Base-by-base conservation (phyloP, 2,113 vertebrate genomes). In the Varanus komodoensis region DNA sequence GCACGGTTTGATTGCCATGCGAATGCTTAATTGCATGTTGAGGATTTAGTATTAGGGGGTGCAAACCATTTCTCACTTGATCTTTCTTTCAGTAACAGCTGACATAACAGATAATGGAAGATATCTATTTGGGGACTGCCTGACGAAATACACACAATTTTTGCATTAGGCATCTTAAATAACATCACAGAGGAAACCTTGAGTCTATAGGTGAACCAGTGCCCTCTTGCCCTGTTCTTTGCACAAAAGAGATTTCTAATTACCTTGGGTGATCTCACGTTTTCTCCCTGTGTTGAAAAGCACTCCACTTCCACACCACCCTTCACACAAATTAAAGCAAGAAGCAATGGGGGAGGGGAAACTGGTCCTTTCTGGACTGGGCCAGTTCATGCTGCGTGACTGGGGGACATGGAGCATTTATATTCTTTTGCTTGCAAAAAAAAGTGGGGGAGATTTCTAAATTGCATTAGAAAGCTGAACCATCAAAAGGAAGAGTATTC, bases 1-100 rank as follows among this genome's bases (percentile, higher is more conserved):
- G 98, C 98, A 97, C 97, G 97, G 97, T 97, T 97, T 99, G 98
- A 98, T 98, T 99, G 98, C 98, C 97, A 98, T 97, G 97, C 96
- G 97, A 97, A 97, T 97, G 97, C 97, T 97, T 99, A 98, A 99
- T 99, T 99, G 97, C 96, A 97, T 98, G 98, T 98, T 97, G 96
- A 96, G 95, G 96, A 96, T 97, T 97, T 97, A 97, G 96, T 97
- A 92, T 98, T 97, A 97, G 97, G 96, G 96, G 96, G 95, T 96
- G 93, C 96, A 86, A 94, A 86, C 82, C 95, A 93, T 93, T 96
- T 94, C 67, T 95, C 61, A 3, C 91, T 95, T 93, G 95, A 95
- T 95, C 94, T 96, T 69, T 80, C 83, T 86, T 89, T 96, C 96
- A 95, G 96, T 91, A 93, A 93, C 96, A 96, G 94, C 94, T 93